Conservation (phyloP, 2,113 vertebrate genomes). For the Petrocephalus microphthalmus region DNA sequence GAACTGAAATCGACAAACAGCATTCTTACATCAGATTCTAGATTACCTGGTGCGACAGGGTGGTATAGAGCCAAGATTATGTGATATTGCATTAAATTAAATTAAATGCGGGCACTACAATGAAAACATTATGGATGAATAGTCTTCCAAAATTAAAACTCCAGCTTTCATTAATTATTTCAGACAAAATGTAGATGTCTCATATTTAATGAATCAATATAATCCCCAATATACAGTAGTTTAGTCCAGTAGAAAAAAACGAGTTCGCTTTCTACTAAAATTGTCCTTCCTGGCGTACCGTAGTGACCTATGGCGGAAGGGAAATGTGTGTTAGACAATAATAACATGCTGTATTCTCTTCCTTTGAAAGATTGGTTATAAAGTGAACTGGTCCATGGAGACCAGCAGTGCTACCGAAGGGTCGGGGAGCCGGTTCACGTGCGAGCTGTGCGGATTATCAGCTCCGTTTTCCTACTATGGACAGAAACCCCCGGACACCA, state of each 20-base stretch:
- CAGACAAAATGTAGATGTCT: too few relatives aligned
- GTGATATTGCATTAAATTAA: too few relatives aligned
- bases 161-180: too few relatives aligned
- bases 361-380: not conserved
- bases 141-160: too few relatives aligned
- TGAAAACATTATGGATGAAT: too few relatives aligned
- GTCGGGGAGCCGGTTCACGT: constrained; percentile 60
- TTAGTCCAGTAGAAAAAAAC: not conserved
- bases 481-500: constrained; percentile 70
- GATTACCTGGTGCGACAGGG: too few relatives aligned
- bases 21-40: too few relatives aligned
- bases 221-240: not conserved
- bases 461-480: constrained; percentile 68
- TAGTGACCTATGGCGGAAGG: not conserved
- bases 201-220: not conserved
- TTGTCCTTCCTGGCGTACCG: not conserved
- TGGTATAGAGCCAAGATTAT: too few relatives aligned
- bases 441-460: constrained; percentile 66
- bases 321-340: not conserved
- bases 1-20: too few relatives aligned
- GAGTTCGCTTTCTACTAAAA: not conserved
- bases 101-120: too few relatives aligned
- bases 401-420: constrained; percentile 24
- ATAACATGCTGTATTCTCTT: not conserved
- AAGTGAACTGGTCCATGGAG: constrained; percentile 49